A percentile compares a stretch with the other conserved stretches of the same genome.
Conservation (phyloP, 2,888 invertebrate species). For the Protonemura montana region DNA sequence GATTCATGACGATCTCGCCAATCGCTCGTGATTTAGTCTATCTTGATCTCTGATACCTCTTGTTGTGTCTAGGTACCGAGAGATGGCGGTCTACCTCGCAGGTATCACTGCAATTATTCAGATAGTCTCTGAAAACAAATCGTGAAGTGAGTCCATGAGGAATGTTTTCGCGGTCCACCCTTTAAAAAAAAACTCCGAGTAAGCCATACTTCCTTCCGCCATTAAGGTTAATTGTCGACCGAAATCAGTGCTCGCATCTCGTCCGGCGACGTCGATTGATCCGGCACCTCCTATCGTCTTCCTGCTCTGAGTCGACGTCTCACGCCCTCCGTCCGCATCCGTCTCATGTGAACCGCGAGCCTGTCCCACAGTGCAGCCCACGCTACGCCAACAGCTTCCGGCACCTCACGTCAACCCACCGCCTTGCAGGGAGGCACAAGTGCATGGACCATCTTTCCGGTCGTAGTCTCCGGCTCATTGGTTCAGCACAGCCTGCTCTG, state of each 20-base stretch:
- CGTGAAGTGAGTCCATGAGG: background rate
- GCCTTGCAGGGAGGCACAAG: background rate
- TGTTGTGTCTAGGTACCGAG: background rate
- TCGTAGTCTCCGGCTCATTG: background rate
- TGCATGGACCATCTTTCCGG: conserved; percentile 18
- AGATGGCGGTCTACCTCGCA: background rate
- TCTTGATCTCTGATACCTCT: background rate
- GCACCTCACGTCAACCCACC: conserved; percentile 7
- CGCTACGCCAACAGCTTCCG: conserved; percentile 12
- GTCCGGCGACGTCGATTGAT: background rate
- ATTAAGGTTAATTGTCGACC: background rate
- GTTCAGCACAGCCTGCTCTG: background rate
- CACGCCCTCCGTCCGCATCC: conserved; percentile 33
- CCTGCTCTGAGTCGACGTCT: background rate
- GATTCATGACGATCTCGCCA: background rate
- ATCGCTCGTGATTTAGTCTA: background rate
- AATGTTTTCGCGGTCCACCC: background rate
- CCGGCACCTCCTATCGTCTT: background rate
- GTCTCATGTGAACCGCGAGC: background rate
- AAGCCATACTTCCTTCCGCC: background rate
- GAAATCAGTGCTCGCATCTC: background rate
- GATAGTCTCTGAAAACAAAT: background rate
- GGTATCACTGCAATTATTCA: background rate
- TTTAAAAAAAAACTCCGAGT: background rate
- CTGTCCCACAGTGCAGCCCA: background rate